Base-by-base conservation (phyloP, 2,113 vertebrate species). In the Syrrhaptes paradoxus region DNA sequence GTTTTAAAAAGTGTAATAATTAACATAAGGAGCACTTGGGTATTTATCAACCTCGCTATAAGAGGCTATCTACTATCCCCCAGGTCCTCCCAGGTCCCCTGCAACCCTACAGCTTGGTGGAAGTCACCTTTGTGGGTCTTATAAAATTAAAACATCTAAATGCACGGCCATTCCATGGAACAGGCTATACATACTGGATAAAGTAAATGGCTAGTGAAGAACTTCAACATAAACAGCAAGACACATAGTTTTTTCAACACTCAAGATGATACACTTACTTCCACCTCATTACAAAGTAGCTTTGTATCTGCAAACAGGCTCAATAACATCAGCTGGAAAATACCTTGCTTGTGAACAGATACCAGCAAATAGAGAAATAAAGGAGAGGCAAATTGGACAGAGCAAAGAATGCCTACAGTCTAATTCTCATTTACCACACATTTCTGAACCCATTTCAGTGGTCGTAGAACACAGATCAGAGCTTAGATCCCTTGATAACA, bases 21-120 rank as follows among this genome's bases (percentile, higher is more conserved):
- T 59, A 6, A 34, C 0, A 2, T 32, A 59, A 80, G 9, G 38
- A 74, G 45, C 2, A 2, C 54, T 54, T 0, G 0, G 12, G 18
- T 57, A 52, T 72, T 76, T 80, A 90, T 36, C 45, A 58, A 6
- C 22, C 16, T 65, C 29, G 26, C 67, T 59, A 36, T 22, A 83
- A 74, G 29, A 68, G 36, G 14, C 61, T 19, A 54, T 24, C 14
- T 31, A 31, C 21, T 73, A 65, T 31, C 3, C 11, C 28, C 13
- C 16, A 36, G 52, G 34, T 63, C 26, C 14, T 36, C 31, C 12
- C n/a, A 68, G 31, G 63, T 17, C 14, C 26, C 17, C 38, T 51
- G 17, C 36, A 45, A 8, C n/a, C 36, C 58, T 54, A 32, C 54
- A 79, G 49, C 49, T 76, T 73, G 31, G 29, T 45, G 45, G 7